A percentile compares a stretch with the other conserved stretches of the same genome.
These are phyloP conservation scores for Ailuropoda melanoleuca DNA, from an alignment of 2,113 vertebrate species.

Conservation along the genomic window DNA sequence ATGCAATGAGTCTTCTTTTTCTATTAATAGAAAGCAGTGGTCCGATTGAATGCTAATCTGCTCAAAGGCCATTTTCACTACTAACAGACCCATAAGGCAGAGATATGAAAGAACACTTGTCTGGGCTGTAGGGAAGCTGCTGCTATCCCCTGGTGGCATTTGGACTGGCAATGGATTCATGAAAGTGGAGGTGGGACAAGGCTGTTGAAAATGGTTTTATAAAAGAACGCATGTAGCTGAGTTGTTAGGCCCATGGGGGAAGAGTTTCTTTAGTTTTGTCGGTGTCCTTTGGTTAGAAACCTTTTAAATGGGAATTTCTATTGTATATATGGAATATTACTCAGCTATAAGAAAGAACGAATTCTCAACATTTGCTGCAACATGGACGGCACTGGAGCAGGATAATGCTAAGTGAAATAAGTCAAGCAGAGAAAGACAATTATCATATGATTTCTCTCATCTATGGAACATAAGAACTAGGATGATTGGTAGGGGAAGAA, in stretches of 20 bases:
- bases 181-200: neutral
- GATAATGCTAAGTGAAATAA: too few relatives aligned
- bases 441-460: too few relatives aligned
- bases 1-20: neutral
- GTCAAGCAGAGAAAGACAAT: too few relatives aligned
- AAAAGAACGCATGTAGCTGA: neutral
- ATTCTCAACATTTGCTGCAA: too few relatives aligned
- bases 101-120: neutral
- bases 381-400: too few relatives aligned
- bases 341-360: too few relatives aligned
- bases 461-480: too few relatives aligned
- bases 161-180: neutral
- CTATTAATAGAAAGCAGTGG: neutral
- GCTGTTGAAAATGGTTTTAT: neutral
- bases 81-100: neutral
- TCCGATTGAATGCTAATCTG: neutral
- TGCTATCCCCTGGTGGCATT: neutral
- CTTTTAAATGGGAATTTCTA: neutral
- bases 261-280: neutral
- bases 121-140: neutral
- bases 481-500: too few relatives aligned
- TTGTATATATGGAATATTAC: too few relatives aligned
- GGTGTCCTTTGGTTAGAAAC: neutral
- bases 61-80: neutral
- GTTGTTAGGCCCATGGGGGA: neutral